A percentile compares a stretch with the other conserved stretches of the same genome.
phyloP scores from a whole-genome alignment of 2,888 invertebrate species.

The Xylota sylvarum region DNA sequence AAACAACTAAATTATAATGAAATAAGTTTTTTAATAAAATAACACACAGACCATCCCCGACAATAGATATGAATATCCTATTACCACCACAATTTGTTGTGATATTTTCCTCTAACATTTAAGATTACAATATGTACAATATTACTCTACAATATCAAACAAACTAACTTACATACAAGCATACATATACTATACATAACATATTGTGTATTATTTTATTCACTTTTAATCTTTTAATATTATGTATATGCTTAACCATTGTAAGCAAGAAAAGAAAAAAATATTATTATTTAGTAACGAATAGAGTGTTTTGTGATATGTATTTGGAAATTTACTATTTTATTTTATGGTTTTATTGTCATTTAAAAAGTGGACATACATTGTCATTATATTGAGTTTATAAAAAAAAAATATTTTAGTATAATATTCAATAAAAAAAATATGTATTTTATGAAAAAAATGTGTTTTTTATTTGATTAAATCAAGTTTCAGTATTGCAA shows the following conservation, averaged over 20 bases:
- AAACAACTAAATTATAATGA: neutral
- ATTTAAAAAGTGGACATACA: conserved; percentile 1
- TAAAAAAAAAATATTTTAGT: conserved; percentile 29
- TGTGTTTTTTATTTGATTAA: neutral
- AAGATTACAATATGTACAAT: conserved; percentile 6
- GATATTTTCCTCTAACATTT: conserved; percentile 62
- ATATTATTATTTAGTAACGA: conserved; percentile 6
- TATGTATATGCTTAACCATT: conserved; percentile 3
- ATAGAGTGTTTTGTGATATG: conserved; percentile 57
- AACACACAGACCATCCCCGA: conserved; percentile 9
- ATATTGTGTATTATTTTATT: conserved; percentile 13
- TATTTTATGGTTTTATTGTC: conserved; percentile 27
- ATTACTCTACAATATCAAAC: conserved; percentile 11
- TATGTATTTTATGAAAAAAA: conserved; percentile 41
- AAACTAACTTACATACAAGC: neutral
- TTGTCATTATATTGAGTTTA: conserved; percentile 29
- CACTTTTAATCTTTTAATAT: neutral
- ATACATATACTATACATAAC: neutral
- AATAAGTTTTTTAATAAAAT: neutral
- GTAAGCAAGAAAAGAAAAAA: neutral
- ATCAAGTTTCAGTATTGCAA: no score
- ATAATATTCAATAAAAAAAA: conserved; percentile 37
- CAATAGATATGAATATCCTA: conserved; percentile 32
- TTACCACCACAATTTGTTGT: conserved; percentile 73
- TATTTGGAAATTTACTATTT: conserved; percentile 45